Evolutionary conservation across 2,113 vertebrate genomes (phyloP).

Genomic region (Saimiri boliviensis): DNA sequence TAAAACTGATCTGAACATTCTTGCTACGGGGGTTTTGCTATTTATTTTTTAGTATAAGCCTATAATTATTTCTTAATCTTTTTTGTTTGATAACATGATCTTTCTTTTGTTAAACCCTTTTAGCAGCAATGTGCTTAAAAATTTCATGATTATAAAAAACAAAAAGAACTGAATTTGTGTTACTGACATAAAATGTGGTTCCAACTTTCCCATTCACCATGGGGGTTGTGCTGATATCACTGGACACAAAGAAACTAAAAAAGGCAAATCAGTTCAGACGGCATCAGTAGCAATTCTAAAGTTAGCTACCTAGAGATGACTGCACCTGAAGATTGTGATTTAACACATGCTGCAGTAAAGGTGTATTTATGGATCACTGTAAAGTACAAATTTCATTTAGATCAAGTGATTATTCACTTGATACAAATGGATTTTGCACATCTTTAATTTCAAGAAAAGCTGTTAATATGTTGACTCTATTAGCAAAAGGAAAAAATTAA

Average conservation of each 20-base stretch:
- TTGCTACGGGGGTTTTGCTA: not conserved
- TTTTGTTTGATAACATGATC: not conserved
- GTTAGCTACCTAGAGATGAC: not conserved
- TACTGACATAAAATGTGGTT: not conserved
- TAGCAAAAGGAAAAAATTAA: not conserved
- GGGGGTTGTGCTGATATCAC: not conserved
- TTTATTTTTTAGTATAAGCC: not conserved
- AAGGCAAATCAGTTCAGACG: not conserved
- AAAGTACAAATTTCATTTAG: not conserved
- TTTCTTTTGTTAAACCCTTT: not conserved
- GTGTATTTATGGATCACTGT: not conserved
- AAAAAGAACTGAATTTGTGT: not conserved
- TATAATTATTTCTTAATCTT: not conserved
- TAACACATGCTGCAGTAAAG: not conserved
- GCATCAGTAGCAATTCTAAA: not conserved
- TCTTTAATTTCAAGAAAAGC: slow-evolving; percentile 23
- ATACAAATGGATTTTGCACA: not conserved
- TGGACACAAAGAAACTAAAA: not conserved
- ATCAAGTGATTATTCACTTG: not conserved
- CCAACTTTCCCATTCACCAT: not conserved
- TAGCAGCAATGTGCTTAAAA: not conserved
- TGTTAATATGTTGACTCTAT: not conserved
- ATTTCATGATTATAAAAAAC: not conserved
- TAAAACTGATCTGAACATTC: not conserved
- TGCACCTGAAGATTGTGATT: not conserved